A percentile compares a stretch with the other conserved stretches of the same genome.
phyloP scores from a whole-genome alignment of 2,797 vertebrate species.

The Mus caroli region DNA sequence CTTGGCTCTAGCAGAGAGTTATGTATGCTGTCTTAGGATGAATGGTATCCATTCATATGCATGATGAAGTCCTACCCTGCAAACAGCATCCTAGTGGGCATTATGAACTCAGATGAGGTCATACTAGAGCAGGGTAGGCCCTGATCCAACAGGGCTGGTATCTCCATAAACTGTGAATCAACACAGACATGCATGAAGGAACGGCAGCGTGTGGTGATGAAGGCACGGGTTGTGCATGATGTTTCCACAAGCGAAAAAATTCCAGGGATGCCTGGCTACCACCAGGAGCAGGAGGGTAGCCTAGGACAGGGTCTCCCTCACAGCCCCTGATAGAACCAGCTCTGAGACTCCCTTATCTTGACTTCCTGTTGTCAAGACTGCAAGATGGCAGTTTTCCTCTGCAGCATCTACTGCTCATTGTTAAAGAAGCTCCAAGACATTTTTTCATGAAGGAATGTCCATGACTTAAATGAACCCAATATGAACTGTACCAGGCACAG shows the following conservation, averaged over 20 bases:
- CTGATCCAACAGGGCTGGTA: background rate
- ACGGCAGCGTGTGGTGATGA: background rate
- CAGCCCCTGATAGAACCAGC: background rate
- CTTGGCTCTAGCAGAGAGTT: background rate
- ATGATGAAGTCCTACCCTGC: background rate
- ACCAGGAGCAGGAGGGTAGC: background rate
- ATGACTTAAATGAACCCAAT: background rate
- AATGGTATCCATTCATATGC: background rate
- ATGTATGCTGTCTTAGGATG: background rate
- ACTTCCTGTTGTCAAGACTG: background rate
- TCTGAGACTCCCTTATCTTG: background rate
- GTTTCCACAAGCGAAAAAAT: background rate
- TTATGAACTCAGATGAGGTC: background rate
- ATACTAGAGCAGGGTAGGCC: background rate
- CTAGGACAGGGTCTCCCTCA: background rate
- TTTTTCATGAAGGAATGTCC: background rate
- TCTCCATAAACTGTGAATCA: background rate
- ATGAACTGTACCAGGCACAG: background rate
- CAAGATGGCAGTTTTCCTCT: background rate
- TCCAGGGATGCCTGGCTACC: background rate
- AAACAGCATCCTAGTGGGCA: background rate
- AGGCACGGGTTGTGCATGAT: background rate
- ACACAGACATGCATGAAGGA: too few relatives aligned
- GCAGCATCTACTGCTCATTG: background rate
- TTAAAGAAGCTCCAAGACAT: background rate